Evolutionary conservation across 1,140 invertebrate species (phyloP).

Genomic region (Spodoptera litura): DNA sequence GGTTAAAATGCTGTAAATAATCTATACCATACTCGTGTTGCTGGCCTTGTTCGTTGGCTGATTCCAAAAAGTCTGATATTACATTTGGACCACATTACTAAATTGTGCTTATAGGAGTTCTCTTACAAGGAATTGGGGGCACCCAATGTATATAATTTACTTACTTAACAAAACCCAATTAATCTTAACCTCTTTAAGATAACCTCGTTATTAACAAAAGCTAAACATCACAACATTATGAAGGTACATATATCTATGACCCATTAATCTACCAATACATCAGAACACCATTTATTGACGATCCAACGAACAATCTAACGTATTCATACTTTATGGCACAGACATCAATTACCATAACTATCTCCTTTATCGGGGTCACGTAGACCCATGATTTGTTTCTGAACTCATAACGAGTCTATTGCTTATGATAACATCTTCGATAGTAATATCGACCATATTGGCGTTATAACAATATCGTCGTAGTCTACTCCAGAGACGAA

Average conservation of each 20-base stretch:
- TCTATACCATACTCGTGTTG: too few species aligned
- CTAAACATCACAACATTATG: too few species aligned
- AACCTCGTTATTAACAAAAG: too few species aligned
- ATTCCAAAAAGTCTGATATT: too few species aligned
- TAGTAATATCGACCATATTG: conserved; percentile 60
- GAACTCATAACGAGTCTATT: conserved; percentile 58
- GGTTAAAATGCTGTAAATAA: too few species aligned
- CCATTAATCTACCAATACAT: not conserved
- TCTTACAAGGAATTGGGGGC: too few species aligned
- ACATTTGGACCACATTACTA: too few species aligned
- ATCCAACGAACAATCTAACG: conserved; percentile 21
- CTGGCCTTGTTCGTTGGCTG: too few species aligned
- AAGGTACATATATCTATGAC: not conserved
- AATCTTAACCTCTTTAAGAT: too few species aligned
- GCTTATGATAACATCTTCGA: conserved; percentile 60
- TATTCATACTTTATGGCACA: conserved; percentile 41
- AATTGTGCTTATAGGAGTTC: too few species aligned
- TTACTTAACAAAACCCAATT: too few species aligned
- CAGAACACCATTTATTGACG: conserved; percentile 13
- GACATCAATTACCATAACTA: conserved; percentile 61
- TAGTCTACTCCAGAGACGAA: conserved; percentile 48
- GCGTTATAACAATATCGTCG: conserved; percentile 54
- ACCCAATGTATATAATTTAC: too few species aligned
- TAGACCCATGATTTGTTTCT: conserved; percentile 61
- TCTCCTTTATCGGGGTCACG: conserved; percentile 60